These are phyloP conservation scores for Acinonyx jubatus DNA, from an alignment of 2,113 vertebrate species.

Conservation along the genomic window DNA sequence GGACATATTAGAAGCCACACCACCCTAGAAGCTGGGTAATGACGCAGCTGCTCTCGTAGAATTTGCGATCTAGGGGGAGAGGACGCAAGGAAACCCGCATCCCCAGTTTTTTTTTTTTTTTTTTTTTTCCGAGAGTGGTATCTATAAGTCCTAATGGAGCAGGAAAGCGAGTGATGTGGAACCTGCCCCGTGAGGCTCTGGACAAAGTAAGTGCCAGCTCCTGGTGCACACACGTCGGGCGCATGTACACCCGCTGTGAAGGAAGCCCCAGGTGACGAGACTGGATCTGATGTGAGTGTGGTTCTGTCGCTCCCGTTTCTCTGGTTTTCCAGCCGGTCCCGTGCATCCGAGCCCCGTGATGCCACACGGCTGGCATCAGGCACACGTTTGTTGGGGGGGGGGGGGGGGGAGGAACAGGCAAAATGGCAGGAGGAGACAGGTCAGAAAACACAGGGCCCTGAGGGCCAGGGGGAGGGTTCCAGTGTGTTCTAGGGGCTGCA, in stretches of 20 bases:
- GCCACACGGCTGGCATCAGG: not conserved
- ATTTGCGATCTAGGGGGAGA: not conserved
- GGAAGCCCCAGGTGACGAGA: not conserved
- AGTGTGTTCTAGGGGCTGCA: not conserved
- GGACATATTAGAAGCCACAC: conserved; percentile 18
- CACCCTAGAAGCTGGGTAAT: conserved; percentile 17
- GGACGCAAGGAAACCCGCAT: not conserved
- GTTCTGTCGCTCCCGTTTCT: not conserved
- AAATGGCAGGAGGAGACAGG: not conserved
- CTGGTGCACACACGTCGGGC: not conserved
- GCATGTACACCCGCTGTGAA: not conserved
- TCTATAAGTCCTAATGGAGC: conserved; percentile 17
- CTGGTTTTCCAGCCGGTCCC: not conserved
- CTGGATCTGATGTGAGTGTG: not conserved
- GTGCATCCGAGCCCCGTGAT: not conserved
- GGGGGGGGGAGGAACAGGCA: not conserved
- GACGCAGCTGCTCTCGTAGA: not conserved
- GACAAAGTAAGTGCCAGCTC: not conserved
- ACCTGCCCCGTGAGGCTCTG: not conserved
- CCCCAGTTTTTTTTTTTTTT: not conserved
- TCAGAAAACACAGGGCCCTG: not conserved
- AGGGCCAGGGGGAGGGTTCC: too few species aligned
- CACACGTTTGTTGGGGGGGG: not conserved
- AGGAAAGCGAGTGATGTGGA: not conserved
- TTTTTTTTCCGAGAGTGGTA: not conserved